These are phyloP conservation scores for Phaethon lepturus DNA, from an alignment of 2,113 vertebrate species.

Conservation along the genomic window DNA sequence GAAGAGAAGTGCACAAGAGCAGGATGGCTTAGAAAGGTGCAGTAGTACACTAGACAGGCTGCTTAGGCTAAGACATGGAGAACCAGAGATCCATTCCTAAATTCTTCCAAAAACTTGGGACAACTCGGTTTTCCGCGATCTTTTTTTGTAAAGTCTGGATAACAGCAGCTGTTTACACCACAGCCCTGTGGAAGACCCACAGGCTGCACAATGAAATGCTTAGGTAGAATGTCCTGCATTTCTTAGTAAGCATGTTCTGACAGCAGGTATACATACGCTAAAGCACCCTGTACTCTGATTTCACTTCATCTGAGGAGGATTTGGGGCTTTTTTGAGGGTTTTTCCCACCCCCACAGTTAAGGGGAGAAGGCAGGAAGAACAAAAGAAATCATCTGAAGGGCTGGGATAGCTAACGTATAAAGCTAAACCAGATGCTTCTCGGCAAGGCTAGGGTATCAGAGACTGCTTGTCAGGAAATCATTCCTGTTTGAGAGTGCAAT, in stretches of 20 bases:
- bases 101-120: not conserved
- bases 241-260: too few species aligned
- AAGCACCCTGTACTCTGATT: not conserved
- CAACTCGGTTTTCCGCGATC: not conserved
- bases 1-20: not conserved
- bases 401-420: not conserved
- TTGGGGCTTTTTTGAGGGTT: fast-evolving
- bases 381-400: not conserved
- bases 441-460: not conserved
- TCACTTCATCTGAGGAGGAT: not conserved
- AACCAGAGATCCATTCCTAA: not conserved
- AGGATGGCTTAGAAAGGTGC: not conserved
- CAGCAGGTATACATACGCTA: not conserved
- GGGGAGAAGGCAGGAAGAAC: not conserved
- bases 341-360: not conserved
- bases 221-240: not conserved
- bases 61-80: not conserved
- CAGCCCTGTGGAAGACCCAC: not conserved
- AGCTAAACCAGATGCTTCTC: not conserved
- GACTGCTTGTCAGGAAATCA: not conserved
- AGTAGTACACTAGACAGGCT: not conserved
- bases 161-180: not conserved
- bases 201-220: not conserved
- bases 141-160: not conserved
- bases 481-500: not conserved